A percentile compares a stretch with the other conserved stretches of the same genome.
These are phyloP conservation scores for Salminus brasiliensis DNA, from an alignment of 2,113 vertebrate species.

Conservation along the genomic window DNA sequence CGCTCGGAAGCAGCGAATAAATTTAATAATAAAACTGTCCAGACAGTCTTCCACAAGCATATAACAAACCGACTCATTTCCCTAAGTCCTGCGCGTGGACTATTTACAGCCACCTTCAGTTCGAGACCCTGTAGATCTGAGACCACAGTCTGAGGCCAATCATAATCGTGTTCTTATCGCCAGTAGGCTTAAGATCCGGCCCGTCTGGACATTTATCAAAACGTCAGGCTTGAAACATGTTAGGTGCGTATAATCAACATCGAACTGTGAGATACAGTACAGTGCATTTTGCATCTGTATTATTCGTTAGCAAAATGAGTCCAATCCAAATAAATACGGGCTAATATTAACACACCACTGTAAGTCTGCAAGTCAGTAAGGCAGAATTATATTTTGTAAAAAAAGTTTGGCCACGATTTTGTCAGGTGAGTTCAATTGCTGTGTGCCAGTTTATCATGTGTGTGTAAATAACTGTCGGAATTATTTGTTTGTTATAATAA, in stretches of 20 bases:
- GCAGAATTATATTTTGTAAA: no score
- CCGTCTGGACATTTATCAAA: background rate
- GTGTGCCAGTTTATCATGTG: no score
- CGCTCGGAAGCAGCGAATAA: conserved; percentile 59
- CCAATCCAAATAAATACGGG: no score
- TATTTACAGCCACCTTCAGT: conserved; percentile 13
- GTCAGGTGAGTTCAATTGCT: no score
- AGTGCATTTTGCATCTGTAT: background rate
- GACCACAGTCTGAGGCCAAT: background rate
- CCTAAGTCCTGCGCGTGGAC: conserved; percentile 21
- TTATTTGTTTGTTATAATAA: no score
- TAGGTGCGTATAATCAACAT: background rate
- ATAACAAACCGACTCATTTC: conserved; percentile 39
- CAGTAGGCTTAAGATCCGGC: background rate
- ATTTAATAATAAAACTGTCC: conserved; percentile 69
- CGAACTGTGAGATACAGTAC: background rate
- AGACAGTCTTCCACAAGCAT: conserved; percentile 50
- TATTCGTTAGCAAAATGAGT: background rate
- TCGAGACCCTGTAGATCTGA: conserved; percentile 4
- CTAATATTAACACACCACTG: no score
- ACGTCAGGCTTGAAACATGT: background rate
- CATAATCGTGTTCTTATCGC: background rate
- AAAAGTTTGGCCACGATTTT: no score
- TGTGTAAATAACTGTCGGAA: no score
- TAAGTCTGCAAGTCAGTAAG: no score